Percentiles rank a stretch among this genome's conserved stretches.
Conservation (phyloP, 2,797 vertebrate species). For the Lithobates sylvaticus region DNA sequence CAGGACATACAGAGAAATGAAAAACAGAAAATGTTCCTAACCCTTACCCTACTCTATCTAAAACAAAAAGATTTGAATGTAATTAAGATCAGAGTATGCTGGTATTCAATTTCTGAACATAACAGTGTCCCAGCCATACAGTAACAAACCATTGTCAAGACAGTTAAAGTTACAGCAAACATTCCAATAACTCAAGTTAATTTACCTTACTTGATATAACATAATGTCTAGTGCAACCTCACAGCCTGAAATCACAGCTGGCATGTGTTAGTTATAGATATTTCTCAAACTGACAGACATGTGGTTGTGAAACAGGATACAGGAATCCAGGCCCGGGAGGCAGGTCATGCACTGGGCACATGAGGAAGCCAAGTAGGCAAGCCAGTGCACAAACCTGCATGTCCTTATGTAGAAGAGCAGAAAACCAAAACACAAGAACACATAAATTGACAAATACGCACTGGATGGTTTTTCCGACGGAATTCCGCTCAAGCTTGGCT, state of each 20-base stretch:
- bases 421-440: not conserved
- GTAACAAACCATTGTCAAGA: too few species aligned
- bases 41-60: too few species aligned
- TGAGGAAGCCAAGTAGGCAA: not conserved
- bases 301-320: slow-evolving; percentile 12
- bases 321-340: not conserved
- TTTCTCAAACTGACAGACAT: slow-evolving; percentile 18
- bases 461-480: too few species aligned
- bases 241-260: slow-evolving; percentile 4
- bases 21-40: too few species aligned
- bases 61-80: too few species aligned
- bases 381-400: slow-evolving; percentile 2
- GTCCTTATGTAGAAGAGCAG: not conserved
- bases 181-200: not conserved
- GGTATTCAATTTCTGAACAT: too few species aligned
- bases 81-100: too few species aligned
- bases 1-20: too few species aligned
- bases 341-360: slow-evolving; percentile 2
- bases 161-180: not conserved
- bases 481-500: too few species aligned
- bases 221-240: not conserved
- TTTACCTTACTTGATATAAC: not conserved
- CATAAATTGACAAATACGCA: too few species aligned
- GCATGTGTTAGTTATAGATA: slow-evolving; percentile 24
- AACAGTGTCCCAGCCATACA: too few species aligned